These are phyloP conservation scores for Aplodontia rufa DNA, from an alignment of 2,113 vertebrate genomes.

Conservation along the genomic window DNA sequence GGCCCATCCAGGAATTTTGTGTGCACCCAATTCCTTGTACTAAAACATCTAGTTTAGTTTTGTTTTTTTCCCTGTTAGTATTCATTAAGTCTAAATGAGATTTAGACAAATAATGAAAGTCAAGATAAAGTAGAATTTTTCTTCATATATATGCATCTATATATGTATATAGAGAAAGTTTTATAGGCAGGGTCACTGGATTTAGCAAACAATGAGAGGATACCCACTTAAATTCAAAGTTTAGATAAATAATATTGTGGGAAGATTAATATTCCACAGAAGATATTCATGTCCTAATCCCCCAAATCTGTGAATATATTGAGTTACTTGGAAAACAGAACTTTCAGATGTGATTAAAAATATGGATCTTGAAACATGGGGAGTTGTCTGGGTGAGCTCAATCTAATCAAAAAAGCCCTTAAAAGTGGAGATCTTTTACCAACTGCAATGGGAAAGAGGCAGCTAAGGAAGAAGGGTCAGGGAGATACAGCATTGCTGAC, in stretches of 20 bases:
- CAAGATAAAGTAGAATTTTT: conserved; percentile 17
- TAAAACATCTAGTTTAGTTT: conserved; percentile 22
- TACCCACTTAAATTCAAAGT: background rate
- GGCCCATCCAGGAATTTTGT: background rate
- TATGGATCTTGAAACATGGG: background rate
- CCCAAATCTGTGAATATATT: background rate
- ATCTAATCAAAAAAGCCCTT: background rate
- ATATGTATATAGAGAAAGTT: background rate
- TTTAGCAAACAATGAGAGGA: background rate
- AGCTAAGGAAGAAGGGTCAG: background rate
- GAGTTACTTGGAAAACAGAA: background rate
- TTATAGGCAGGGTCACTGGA: background rate
- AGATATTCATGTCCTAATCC: background rate
- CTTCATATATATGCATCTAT: background rate
- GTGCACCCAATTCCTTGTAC: background rate
- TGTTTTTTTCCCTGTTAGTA: background rate
- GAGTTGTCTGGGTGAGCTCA: background rate
- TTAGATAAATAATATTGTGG: background rate
- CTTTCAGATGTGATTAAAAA: background rate
- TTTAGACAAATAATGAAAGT: background rate
- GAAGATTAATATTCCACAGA: background rate
- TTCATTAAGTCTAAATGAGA: background rate
- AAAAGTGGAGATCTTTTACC: background rate
- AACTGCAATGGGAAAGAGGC: background rate
- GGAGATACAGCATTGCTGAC: background rate